Evolutionary conservation across 2,113 vertebrate species (phyloP).

Genomic region (Alethe castanea): DNA sequence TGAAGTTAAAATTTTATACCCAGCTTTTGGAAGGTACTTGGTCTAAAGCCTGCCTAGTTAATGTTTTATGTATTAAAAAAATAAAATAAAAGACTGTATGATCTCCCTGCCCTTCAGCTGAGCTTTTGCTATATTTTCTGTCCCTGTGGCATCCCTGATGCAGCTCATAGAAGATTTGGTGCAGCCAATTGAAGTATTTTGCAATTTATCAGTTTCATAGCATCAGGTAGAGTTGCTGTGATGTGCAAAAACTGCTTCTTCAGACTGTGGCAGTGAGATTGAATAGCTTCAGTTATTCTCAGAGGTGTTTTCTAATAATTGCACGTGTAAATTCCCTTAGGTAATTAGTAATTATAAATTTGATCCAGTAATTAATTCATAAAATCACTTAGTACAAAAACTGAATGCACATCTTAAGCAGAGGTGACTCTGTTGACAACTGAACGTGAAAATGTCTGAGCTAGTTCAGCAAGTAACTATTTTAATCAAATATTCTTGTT

Average conservation of each 20-base stretch:
- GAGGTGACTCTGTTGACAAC: not conserved
- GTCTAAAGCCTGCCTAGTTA: not conserved
- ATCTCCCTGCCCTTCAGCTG: not conserved
- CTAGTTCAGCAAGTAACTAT: not conserved
- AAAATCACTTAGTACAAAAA: not conserved
- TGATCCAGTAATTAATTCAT: not conserved
- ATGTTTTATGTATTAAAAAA: not conserved
- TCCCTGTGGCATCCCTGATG: not conserved
- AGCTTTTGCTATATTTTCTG: not conserved
- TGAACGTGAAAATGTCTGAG: not conserved
- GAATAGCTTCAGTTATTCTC: not conserved
- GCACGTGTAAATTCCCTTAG: not conserved
- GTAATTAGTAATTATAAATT: not conserved
- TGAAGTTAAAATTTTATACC: not conserved
- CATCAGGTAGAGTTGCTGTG: not conserved
- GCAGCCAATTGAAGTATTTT: not conserved
- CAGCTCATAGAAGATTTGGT: not conserved
- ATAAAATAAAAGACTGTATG: not conserved
- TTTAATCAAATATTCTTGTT: not conserved
- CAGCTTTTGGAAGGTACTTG: not conserved
- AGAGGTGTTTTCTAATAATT: not conserved
- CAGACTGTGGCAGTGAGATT: not conserved
- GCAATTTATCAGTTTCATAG: not conserved
- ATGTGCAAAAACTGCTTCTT: not conserved
- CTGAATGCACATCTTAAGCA: not conserved